Percentiles rank a stretch among this genome's conserved stretches.
phyloP scores from a whole-genome alignment of 2,888 invertebrate genomes.

The Drosophila emarginata region DNA sequence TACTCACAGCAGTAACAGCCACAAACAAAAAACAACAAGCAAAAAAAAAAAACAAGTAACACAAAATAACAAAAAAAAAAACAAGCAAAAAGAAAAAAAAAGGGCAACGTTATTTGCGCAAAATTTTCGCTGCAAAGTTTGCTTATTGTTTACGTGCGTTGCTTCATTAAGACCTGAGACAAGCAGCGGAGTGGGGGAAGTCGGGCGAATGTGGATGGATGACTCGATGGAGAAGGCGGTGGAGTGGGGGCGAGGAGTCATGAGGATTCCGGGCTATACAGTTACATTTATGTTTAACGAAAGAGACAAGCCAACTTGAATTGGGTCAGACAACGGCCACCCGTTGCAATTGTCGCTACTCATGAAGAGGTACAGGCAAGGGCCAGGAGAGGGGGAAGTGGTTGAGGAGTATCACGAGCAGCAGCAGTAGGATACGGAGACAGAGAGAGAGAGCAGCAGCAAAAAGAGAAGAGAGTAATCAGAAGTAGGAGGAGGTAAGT shows the following conservation, averaged over 20 bases:
- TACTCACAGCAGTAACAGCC: slow-evolving; percentile 16
- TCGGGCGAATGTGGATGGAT: slow-evolving; percentile 13
- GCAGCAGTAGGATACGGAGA: background rate
- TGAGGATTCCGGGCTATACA: slow-evolving; percentile 20
- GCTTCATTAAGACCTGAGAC: slow-evolving; percentile 68
- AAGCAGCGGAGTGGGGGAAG: background rate
- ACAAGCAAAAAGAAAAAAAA: slow-evolving; percentile 34
- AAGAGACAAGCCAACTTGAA: slow-evolving; percentile 46
- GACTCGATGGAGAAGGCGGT: background rate
- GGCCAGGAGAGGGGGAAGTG: background rate
- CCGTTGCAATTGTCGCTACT: slow-evolving; percentile 56
- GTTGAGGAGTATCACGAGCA: background rate
- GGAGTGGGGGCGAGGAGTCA: background rate
- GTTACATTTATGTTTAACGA: slow-evolving; percentile 37
- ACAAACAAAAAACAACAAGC: slow-evolving; percentile 23
- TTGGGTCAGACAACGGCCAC: slow-evolving; percentile 66
- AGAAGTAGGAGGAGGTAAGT: background rate
- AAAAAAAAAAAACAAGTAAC: slow-evolving; percentile 5
- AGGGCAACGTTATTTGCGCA: slow-evolving; percentile 73
- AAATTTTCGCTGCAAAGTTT: slow-evolving; percentile 75
- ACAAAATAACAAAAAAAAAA: slow-evolving; percentile 26
- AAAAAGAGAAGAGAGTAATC: background rate
- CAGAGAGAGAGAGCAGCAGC: background rate
- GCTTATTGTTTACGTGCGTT: slow-evolving; percentile 76
- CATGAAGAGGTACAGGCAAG: slow-evolving; percentile 3